A percentile compares a stretch with the other conserved stretches of the same genome.
Conservation (phyloP, 2,797 vertebrate species). For the Phoxinus dragarum region DNA sequence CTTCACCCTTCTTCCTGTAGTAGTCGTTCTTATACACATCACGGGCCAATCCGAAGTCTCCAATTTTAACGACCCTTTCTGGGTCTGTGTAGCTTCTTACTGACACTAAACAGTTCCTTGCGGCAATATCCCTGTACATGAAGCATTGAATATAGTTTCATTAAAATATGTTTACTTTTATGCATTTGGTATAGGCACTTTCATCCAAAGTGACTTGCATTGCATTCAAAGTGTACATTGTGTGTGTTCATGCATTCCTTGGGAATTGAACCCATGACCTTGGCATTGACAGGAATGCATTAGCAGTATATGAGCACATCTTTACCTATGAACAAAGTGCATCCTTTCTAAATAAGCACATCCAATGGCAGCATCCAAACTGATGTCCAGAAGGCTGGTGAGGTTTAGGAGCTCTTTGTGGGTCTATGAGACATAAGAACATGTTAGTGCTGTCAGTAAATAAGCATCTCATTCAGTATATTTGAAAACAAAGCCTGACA, state of each 20-base stretch:
- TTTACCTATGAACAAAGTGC: slow-evolving; percentile 82
- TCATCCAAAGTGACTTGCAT: not conserved
- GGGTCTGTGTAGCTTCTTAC: slow-evolving; percentile 69
- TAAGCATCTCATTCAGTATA: not conserved
- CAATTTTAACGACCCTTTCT: slow-evolving; percentile 75
- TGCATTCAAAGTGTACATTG: not conserved
- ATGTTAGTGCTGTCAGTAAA: not conserved
- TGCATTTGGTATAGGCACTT: not conserved
- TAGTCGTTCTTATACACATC: slow-evolving; percentile 83
- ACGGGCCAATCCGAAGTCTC: slow-evolving; percentile 81
- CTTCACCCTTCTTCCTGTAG: slow-evolving; percentile 82
- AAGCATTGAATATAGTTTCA: not conserved
- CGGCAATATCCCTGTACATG: slow-evolving; percentile 77
- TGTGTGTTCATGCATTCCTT: not conserved
- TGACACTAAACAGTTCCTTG: slow-evolving; percentile 82
- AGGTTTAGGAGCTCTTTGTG: slow-evolving; percentile 68
- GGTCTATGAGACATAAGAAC: slow-evolving; percentile 53
- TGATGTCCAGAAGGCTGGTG: slow-evolving; percentile 75
- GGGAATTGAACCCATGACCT: not conserved
- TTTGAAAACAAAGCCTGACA: slow-evolving; percentile 57
- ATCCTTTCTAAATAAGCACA: slow-evolving; percentile 80
- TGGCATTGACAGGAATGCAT: not conserved
- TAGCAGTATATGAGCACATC: slow-evolving; percentile 39
- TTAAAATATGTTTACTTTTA: not conserved
- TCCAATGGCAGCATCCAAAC: slow-evolving; percentile 78